Evolutionary conservation across 2,888 invertebrate genomes (phyloP).

Genomic region (Heliconius ismenius): DNA sequence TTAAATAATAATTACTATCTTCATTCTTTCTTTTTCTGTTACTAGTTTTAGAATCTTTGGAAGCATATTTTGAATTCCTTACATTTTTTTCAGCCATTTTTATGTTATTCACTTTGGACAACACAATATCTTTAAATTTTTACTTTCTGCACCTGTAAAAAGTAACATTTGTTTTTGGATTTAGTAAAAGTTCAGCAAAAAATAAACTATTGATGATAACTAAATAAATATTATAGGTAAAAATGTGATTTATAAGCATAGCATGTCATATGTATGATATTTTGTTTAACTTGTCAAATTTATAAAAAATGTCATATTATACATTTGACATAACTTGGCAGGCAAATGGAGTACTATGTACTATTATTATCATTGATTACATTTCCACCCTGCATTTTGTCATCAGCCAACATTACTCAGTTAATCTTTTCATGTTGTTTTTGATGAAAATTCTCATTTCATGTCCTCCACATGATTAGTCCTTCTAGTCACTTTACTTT

Average conservation of each 20-base stretch:
- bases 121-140: conserved; percentile 40
- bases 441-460: conserved; percentile 47
- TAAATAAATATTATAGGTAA: conserved; percentile 34
- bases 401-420: conserved; percentile 69
- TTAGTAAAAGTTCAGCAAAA: conserved; percentile 35
- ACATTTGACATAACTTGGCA: conserved; percentile 60
- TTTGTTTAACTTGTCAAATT: conserved; percentile 32
- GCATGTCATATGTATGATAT: conserved; percentile 49
- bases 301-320: conserved; percentile 52
- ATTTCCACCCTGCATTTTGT: conserved; percentile 75
- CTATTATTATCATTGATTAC: conserved; percentile 77
- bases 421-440: conserved; percentile 63
- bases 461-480: conserved; percentile 46
- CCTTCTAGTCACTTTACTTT: conserved; percentile 64
- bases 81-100: conserved; percentile 59
- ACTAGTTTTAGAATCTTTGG: conserved; percentile 53
- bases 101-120: conserved; percentile 43
- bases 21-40: conserved; percentile 53
- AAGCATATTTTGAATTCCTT: conserved; percentile 53
- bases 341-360: conserved; percentile 60
- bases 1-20: conserved; percentile 44
- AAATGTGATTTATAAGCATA: conserved; percentile 44
- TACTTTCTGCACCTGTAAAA: conserved; percentile 61
- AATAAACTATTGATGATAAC: conserved; percentile 31
- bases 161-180: conserved; percentile 46